Evolutionary conservation across 2,888 invertebrate genomes (phyloP), one percentile per base, ranked within the genome.

Genomic region (Automeris io): DNA sequence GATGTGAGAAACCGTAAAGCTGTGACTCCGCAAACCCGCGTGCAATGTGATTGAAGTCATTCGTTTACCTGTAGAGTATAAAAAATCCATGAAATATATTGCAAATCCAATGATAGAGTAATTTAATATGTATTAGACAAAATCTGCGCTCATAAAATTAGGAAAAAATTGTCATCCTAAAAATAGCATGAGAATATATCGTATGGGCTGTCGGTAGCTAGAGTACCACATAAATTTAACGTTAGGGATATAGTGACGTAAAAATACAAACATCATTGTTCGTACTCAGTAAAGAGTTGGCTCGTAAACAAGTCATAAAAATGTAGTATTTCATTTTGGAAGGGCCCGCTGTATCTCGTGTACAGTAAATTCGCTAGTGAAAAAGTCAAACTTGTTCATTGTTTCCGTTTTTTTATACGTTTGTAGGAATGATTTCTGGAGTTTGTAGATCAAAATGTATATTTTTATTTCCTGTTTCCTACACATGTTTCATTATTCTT

Each of bases 261-360:
- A 61, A 57, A 66, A 63, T 51, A 63, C 55, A 65, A 65, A 61
- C 57, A 69, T 54, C 52, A 63, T 63, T 64, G 64, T 61, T 56
- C 54, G 48, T 48, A 51, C 60, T 61, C 47, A 51, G 64, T 66
- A 70, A 71, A 71, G 73, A 76, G 72, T 72, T 71, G 56, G 54
- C 62, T 72, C 73, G 68, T 77, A 75, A 77, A 76, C 77, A 72
- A 71, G 65, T 61, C 63, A 70, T 77, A 76, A 76, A 72, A 54
- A 56, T 64, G 61, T 58, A 63, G 61, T 68, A 65, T 71, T 64
- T 73, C 68, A 69, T 57, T 60, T 62, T 49, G 45, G 47, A 54
- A 62, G 61, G 59, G 51, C 56, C 47, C 47, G 43, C 49, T 16
- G 45, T 48, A 45, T 57, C 42, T 43, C 35, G 45, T 34, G 42